phyloP scores from a whole-genome alignment of 2,797 vertebrate species.

The Phylloscopus collybita region DNA sequence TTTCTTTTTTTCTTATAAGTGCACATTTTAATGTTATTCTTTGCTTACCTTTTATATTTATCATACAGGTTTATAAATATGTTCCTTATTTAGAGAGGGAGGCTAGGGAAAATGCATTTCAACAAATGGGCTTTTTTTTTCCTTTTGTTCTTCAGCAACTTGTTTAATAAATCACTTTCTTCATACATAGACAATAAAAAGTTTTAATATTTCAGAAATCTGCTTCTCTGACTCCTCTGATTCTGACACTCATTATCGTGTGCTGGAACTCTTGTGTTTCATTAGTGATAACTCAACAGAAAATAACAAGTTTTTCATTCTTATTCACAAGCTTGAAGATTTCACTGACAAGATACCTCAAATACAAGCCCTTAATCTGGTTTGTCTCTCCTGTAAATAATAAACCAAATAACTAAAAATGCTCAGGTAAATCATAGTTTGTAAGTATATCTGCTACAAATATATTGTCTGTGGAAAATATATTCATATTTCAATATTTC shows the following conservation, averaged over 20 bases:
- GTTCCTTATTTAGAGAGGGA: not conserved
- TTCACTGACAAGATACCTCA: not conserved
- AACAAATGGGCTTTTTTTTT: not conserved
- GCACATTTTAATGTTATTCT: slow-evolving; percentile 26
- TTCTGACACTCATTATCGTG: not conserved
- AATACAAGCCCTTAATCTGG: not conserved
- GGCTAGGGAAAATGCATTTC: not conserved
- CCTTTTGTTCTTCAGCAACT: not conserved
- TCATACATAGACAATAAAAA: not conserved
- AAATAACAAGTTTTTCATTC: not conserved
- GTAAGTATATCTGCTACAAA: not conserved
- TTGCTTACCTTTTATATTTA: slow-evolving; percentile 60
- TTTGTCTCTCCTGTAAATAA: not conserved
- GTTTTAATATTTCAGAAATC: not conserved
- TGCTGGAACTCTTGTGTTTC: not conserved
- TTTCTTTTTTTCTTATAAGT: slow-evolving; percentile 48
- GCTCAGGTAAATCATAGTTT: not conserved
- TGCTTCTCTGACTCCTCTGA: not conserved
- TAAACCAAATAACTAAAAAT: not conserved
- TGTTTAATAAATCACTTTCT: slow-evolving; percentile 26
- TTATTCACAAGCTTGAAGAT: not conserved
- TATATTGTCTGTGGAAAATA: not conserved
- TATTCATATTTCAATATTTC: not conserved
- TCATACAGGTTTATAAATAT: not conserved
- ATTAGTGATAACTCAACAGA: not conserved